Conservation (phyloP, 2,113 vertebrate genomes). For the Pluvianellus socialis region DNA sequence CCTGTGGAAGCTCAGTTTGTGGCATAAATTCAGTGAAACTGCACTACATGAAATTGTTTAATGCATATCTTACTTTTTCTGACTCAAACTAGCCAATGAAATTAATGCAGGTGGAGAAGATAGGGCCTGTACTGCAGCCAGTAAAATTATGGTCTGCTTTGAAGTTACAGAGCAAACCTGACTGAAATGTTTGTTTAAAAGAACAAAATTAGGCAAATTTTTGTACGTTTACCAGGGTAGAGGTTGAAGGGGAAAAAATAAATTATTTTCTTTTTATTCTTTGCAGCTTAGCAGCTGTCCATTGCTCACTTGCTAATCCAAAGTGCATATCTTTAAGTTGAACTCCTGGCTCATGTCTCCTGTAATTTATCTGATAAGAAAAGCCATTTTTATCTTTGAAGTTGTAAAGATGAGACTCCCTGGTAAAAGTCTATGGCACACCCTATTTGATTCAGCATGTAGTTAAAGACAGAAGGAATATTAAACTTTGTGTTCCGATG, state of each 20-base stretch:
- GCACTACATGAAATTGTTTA: not conserved
- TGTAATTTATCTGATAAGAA: constrained; percentile 59
- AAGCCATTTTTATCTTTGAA: constrained; percentile 44
- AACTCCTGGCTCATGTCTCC: constrained; percentile 22
- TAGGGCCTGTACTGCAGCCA: not conserved
- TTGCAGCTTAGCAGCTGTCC: not conserved
- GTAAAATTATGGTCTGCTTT: not conserved
- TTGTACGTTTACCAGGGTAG: not conserved
- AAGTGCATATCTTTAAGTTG: constrained; percentile 48
- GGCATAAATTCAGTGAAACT: not conserved
- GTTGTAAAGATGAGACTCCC: constrained; percentile 32
- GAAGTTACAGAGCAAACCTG: constrained; percentile 11
- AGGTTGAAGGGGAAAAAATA: not conserved
- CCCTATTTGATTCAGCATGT: constrained; percentile 57
- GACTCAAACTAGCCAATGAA: not conserved
- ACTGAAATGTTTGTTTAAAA: not conserved
- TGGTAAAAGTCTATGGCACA: constrained; percentile 58
- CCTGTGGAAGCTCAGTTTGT: not conserved
- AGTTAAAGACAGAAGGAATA: constrained; percentile 21
- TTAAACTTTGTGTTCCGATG: not conserved
- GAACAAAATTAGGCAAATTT: not conserved
- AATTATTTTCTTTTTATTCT: constrained; percentile 24
- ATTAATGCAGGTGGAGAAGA: not conserved
- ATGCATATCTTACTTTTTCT: not conserved
- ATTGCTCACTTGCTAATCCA: constrained; percentile 33